phyloP scores from a whole-genome alignment of 2,797 vertebrate species.

The Psittacula derbiana region DNA sequence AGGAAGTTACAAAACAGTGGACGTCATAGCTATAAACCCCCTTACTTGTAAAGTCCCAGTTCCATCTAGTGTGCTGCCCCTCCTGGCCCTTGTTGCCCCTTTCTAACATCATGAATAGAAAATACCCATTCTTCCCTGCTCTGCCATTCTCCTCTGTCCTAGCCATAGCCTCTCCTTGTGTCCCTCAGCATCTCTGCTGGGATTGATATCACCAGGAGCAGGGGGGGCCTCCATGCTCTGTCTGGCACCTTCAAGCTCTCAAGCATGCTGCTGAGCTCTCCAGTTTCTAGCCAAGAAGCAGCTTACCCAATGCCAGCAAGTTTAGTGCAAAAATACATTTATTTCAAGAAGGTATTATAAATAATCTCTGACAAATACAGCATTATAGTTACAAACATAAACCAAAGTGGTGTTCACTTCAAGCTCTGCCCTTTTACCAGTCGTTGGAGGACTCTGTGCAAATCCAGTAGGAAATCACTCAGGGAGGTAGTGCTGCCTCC shows the following conservation, averaged over 20 bases:
- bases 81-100: not conserved
- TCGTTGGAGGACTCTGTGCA: not conserved
- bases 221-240: fast-evolving
- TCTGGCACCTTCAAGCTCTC: not conserved
- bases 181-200: not conserved
- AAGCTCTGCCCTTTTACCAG: not conserved
- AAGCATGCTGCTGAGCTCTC: fast-evolving
- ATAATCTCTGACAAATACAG: slow-evolving; percentile 53
- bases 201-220: not conserved
- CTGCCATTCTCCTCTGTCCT: not conserved
- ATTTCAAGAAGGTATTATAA: slow-evolving; percentile 71
- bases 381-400: not conserved
- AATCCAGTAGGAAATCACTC: slow-evolving; percentile 1
- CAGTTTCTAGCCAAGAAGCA: not conserved
- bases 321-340: slow-evolving; percentile 66
- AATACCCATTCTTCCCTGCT: not conserved
- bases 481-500: not conserved
- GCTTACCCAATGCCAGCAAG: not conserved
- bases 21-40: not conserved
- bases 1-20: not conserved
- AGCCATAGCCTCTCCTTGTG: not conserved
- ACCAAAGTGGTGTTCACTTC: not conserved
- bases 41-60: not conserved
- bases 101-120: fast-evolving
- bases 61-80: not conserved